These are phyloP conservation scores for Anagyrus pseudococci DNA, from an alignment of 2,888 invertebrate species.

Conservation along the genomic window DNA sequence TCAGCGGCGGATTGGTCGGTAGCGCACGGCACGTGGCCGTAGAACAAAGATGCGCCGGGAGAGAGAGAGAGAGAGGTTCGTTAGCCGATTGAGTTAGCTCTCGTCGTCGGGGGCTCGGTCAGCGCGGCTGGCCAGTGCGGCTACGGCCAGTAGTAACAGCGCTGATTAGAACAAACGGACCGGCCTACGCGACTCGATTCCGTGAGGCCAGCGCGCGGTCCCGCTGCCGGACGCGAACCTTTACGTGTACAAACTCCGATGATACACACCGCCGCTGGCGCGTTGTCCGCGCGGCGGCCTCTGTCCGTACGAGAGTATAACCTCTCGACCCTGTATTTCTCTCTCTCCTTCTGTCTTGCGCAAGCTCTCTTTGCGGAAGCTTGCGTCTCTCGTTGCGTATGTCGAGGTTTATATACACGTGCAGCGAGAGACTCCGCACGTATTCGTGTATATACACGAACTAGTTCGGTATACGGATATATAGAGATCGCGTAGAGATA, in stretches of 20 bases:
- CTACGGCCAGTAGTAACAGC: constrained; percentile 56
- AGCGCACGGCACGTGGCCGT: no score
- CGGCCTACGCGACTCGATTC: constrained; percentile 59
- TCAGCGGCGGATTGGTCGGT: no score
- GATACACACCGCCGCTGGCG: no score
- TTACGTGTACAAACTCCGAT: not conserved
- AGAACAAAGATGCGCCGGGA: not conserved
- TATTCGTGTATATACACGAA: no score
- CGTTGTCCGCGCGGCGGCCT: no score
- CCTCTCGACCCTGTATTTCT: not conserved
- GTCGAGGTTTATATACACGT: not conserved
- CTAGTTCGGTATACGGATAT: no score
- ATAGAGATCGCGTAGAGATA: no score
- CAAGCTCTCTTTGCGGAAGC: no score
- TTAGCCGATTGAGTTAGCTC: constrained; percentile 58
- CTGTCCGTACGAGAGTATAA: no score
- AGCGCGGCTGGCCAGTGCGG: not conserved
- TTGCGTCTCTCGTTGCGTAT: no score
- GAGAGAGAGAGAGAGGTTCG: constrained; percentile 19
- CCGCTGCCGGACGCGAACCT: constrained; percentile 37
- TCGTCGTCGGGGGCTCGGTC: no score
- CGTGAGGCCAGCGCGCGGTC: constrained; percentile 41
- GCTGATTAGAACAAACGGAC: constrained; percentile 62
- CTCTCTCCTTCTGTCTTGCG: not conserved
- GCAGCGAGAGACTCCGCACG: no score